These are phyloP conservation scores for Tapera naevia DNA, from an alignment of 2,797 vertebrate species.

Conservation along the genomic window DNA sequence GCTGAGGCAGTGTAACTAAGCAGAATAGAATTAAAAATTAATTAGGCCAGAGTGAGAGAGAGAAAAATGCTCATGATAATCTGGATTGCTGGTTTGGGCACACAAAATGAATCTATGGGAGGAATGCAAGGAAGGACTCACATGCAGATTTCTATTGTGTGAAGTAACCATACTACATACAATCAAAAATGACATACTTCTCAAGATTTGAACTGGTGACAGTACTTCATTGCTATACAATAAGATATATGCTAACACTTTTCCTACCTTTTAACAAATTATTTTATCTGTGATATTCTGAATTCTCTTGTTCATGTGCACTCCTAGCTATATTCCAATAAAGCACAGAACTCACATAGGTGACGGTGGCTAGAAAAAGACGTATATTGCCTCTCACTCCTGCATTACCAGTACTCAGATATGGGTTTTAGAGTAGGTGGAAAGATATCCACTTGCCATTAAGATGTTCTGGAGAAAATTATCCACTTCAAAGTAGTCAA, in stretches of 20 bases:
- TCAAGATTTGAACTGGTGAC: background rate
- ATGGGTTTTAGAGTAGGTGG: background rate
- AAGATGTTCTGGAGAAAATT: background rate
- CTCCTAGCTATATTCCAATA: background rate
- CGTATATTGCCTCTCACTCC: background rate
- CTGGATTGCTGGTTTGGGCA: background rate
- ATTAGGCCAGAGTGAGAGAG: background rate
- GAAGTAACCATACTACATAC: background rate
- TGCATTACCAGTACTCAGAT: background rate
- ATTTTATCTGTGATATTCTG: background rate
- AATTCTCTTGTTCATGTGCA: background rate
- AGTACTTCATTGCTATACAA: background rate
- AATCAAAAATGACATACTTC: background rate
- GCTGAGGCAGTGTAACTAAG: background rate
- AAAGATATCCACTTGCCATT: background rate
- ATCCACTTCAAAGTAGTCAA: background rate
- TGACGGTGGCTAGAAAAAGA: background rate
- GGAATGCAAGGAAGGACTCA: background rate
- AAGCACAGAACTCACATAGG: background rate
- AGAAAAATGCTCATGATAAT: background rate
- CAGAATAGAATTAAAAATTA: conserved; percentile 26
- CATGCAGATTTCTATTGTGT: background rate
- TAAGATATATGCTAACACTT: background rate
- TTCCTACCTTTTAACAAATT: background rate
- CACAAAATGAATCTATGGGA: background rate